Evolutionary conservation across 2,888 invertebrate genomes (phyloP).

Genomic region (Clunio marinus): DNA sequence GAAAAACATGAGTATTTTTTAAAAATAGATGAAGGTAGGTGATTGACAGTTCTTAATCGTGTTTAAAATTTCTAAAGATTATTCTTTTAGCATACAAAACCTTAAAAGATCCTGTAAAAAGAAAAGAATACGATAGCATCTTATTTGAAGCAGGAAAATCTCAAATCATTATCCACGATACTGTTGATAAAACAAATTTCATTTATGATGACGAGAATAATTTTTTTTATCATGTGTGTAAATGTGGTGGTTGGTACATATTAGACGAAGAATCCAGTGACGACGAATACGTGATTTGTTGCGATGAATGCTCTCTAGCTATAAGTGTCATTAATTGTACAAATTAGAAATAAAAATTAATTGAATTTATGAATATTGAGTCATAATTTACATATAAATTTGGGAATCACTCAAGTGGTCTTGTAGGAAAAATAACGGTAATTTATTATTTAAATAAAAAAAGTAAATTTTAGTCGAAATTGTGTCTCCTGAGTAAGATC

Average conservation of each 20-base stretch:
- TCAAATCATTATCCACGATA: slow-evolving; percentile 59
- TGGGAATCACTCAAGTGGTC: neutral
- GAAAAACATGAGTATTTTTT: neutral
- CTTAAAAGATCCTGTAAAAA: slow-evolving; percentile 57
- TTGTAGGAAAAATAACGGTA: too few relatives aligned
- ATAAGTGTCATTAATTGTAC: slow-evolving; percentile 48
- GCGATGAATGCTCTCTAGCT: slow-evolving; percentile 71
- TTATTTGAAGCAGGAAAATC: slow-evolving; percentile 56
- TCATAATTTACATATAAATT: neutral
- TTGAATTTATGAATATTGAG: neutral
- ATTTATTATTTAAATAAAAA: too few relatives aligned
- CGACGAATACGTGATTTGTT: slow-evolving; percentile 48
- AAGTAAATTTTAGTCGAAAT: too few relatives aligned
- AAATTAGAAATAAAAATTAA: neutral
- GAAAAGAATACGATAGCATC: slow-evolving; percentile 63
- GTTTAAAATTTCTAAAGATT: too few relatives aligned
- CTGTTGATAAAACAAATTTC: slow-evolving; percentile 55
- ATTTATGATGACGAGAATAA: slow-evolving; percentile 48
- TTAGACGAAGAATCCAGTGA: slow-evolving; percentile 50
- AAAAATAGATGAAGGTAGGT: slow-evolving; percentile 39
- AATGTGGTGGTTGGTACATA: slow-evolving; percentile 64
- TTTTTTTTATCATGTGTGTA: slow-evolving; percentile 57
- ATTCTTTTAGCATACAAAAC: slow-evolving; percentile 77
- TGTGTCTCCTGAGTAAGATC: neutral
- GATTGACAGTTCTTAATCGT: too few relatives aligned